Percentiles rank a stretch among this genome's conserved stretches.
Conservation (phyloP, 2,113 vertebrate species). For the Uria lomvia region DNA sequence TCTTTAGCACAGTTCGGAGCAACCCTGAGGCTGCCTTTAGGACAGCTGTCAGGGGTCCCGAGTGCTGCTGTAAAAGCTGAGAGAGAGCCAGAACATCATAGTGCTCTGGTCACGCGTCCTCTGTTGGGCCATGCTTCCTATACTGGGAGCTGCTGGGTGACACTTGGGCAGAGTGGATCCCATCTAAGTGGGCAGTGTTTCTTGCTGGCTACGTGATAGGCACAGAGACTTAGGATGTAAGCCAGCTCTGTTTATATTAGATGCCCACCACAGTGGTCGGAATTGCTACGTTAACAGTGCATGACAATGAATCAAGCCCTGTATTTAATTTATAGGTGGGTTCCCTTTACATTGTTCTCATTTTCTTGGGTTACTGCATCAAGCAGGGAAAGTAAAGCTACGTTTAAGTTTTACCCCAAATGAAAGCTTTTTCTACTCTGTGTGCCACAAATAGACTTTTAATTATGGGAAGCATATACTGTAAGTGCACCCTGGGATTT, state of each 20-base stretch:
- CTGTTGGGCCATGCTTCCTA: not conserved
- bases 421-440: slow-evolving; percentile 13
- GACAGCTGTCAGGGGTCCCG: not conserved
- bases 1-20: not conserved
- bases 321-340: not conserved
- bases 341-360: not conserved
- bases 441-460: not conserved
- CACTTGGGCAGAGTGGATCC: not conserved
- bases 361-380: not conserved
- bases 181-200: not conserved
- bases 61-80: not conserved
- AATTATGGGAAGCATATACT: slow-evolving; percentile 6
- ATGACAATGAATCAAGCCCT: not conserved
- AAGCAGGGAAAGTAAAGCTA: not conserved
- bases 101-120: not conserved
- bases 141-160: not conserved
- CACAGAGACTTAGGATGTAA: not conserved
- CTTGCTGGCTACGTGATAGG: not conserved
- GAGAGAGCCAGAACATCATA: not conserved
- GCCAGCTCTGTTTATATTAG: not conserved
- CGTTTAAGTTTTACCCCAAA: slow-evolving; percentile 7
- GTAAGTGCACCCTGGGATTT: not conserved
- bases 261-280: not conserved
- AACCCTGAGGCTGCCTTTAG: not conserved
- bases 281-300: not conserved